These are phyloP conservation scores for Spilosoma lubricipeda DNA, from an alignment of 2,888 invertebrate species.

Conservation along the genomic window DNA sequence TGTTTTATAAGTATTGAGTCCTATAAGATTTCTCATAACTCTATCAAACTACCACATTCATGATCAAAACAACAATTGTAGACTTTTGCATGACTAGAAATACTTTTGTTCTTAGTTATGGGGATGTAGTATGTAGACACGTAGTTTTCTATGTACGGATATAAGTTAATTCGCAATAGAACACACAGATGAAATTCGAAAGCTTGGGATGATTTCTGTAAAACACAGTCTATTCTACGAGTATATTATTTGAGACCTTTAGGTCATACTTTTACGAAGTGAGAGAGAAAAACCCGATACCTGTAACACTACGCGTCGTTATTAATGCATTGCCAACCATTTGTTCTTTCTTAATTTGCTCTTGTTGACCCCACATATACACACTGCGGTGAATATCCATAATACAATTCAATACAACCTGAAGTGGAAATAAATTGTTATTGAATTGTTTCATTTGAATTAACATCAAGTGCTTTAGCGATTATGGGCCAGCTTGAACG, in stretches of 20 bases:
- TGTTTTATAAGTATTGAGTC: too few relatives aligned
- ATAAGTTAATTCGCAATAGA: neutral
- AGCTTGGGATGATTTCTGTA: too few relatives aligned
- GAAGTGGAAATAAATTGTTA: neutral
- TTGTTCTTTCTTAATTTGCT: constrained; percentile 70
- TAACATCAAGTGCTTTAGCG: neutral
- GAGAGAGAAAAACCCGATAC: constrained; percentile 43
- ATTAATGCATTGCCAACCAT: constrained; percentile 47
- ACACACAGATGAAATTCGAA: neutral
- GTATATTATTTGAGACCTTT: neutral
- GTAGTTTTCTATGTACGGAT: too few relatives aligned
- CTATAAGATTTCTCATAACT: too few relatives aligned
- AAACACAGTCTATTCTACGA: too few relatives aligned
- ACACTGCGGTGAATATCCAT: constrained; percentile 91
- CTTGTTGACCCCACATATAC: constrained; percentile 92
- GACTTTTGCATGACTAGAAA: too few relatives aligned
- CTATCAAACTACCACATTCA: too few relatives aligned
- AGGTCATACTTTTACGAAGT: neutral
- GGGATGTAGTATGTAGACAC: too few relatives aligned
- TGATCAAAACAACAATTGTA: too few relatives aligned
- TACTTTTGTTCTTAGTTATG: too few relatives aligned
- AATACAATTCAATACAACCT: constrained; percentile 87
- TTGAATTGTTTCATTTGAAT: neutral
- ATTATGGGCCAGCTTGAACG: neutral
- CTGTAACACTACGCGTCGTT: constrained; percentile 56